Conservation (phyloP, 2,888 invertebrate species). For the Hedychridium roseum region DNA sequence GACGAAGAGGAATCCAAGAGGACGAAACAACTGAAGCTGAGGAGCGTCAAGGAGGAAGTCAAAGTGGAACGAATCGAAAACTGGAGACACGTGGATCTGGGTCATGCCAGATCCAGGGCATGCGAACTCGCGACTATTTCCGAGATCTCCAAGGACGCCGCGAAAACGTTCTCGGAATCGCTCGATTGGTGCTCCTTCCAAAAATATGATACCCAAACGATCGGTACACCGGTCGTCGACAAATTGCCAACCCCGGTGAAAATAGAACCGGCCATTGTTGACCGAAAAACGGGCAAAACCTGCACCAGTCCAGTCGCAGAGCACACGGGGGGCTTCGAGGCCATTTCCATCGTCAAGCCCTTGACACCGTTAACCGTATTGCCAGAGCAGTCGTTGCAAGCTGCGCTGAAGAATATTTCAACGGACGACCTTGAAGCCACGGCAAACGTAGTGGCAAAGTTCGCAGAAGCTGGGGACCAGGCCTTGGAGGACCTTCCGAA, state of each 20-base stretch:
- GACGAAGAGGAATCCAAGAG: conserved; percentile 70
- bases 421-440: conserved; percentile 70
- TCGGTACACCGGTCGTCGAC: conserved; percentile 48
- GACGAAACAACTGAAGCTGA: conserved; percentile 54
- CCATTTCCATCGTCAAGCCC: conserved; percentile 71
- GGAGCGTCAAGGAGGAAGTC: conserved; percentile 52
- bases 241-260: conserved; percentile 66
- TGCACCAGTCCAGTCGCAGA: conserved; percentile 65
- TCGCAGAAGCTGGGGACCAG: conserved; percentile 65
- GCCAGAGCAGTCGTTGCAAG: conserved; percentile 64
- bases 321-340: conserved; percentile 68
- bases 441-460: conserved; percentile 69
- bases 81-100: conserved; percentile 67
- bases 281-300: conserved; percentile 61
- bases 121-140: conserved; percentile 63
- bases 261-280: conserved; percentile 66
- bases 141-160: conserved; percentile 70
- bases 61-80: conserved; percentile 52
- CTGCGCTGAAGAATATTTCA: conserved; percentile 67
- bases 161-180: conserved; percentile 71
- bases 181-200: conserved; percentile 64
- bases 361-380: conserved; percentile 68
- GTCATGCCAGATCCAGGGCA: conserved; percentile 66
- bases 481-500: conserved; percentile 70
- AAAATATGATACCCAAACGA: conserved; percentile 38